phyloP scores from a whole-genome alignment of 2,113 vertebrate genomes.

The Sporophila hypoxantha region DNA sequence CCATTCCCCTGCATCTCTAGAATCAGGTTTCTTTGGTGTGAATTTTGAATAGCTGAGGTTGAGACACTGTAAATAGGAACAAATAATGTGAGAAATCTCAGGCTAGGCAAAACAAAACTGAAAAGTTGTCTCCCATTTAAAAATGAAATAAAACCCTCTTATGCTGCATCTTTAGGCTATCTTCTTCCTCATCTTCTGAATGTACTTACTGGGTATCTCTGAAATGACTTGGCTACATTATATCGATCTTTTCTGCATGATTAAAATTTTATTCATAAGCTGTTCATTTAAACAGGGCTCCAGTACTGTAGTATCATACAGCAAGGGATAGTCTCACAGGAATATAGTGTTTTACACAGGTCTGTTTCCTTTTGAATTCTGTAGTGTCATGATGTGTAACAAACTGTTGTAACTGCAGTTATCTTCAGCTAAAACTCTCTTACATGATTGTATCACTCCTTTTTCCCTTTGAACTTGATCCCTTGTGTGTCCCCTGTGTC shows the following conservation, averaged over 20 bases:
- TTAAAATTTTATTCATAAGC: neutral
- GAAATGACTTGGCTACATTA: neutral
- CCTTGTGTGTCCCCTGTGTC: constrained; percentile 65
- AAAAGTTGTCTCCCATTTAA: neutral
- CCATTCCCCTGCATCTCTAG: neutral
- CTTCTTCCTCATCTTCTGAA: neutral
- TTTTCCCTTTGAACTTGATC: constrained; percentile 68
- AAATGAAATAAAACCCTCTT: neutral
- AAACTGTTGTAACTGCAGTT: constrained; percentile 41
- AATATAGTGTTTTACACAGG: neutral
- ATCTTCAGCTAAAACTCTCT: constrained; percentile 59
- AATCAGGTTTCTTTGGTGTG: neutral
- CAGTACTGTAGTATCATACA: neutral
- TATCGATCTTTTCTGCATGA: neutral
- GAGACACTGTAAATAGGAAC: neutral
- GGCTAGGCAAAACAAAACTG: neutral
- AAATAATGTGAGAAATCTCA: neutral
- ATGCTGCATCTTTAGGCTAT: neutral
- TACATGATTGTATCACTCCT: constrained; percentile 63
- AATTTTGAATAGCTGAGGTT: neutral
- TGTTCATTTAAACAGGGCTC: neutral
- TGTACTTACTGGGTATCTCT: neutral
- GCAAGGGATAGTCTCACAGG: neutral
- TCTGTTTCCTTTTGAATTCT: constrained; percentile 7
- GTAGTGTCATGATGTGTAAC: neutral